Evolutionary conservation across 2,113 vertebrate genomes (phyloP).

Genomic region (Gasterosteus aculeatus): DNA sequence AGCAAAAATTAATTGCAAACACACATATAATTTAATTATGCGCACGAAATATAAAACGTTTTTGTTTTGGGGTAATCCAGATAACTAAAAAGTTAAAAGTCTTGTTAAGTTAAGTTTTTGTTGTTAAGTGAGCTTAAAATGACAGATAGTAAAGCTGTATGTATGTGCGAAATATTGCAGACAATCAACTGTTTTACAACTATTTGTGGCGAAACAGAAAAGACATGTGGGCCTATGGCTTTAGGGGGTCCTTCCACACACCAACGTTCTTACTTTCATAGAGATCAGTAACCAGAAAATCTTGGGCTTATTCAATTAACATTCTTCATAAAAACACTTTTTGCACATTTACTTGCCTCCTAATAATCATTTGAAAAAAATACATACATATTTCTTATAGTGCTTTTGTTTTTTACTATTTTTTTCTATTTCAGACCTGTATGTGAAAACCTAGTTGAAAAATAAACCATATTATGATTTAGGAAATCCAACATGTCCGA

Average conservation of each 20-base stretch:
- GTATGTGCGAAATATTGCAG: background rate
- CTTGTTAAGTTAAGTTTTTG: background rate
- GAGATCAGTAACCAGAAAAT: background rate
- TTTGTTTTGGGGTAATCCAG: background rate
- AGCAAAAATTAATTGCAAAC: constrained; percentile 19
- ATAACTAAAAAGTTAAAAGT: background rate
- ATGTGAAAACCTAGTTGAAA: background rate
- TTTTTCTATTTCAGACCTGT: background rate
- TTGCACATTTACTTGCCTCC: too few relatives aligned
- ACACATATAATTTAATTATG: background rate
- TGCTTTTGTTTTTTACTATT: background rate
- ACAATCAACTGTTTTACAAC: background rate
- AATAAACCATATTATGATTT: background rate
- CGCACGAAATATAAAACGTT: background rate
- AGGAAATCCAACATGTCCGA: background rate
- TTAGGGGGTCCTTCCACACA: background rate
- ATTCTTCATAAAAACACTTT: background rate
- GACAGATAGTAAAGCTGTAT: background rate
- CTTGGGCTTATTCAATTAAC: background rate
- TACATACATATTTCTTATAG: background rate
- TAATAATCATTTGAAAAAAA: background rate
- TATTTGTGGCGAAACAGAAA: background rate
- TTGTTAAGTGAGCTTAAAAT: background rate
- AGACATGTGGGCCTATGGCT: background rate
- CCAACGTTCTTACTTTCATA: background rate